These are phyloP conservation scores for Tigriopus californicus DNA, from an alignment of 2,888 invertebrate genomes.

Conservation along the genomic window DNA sequence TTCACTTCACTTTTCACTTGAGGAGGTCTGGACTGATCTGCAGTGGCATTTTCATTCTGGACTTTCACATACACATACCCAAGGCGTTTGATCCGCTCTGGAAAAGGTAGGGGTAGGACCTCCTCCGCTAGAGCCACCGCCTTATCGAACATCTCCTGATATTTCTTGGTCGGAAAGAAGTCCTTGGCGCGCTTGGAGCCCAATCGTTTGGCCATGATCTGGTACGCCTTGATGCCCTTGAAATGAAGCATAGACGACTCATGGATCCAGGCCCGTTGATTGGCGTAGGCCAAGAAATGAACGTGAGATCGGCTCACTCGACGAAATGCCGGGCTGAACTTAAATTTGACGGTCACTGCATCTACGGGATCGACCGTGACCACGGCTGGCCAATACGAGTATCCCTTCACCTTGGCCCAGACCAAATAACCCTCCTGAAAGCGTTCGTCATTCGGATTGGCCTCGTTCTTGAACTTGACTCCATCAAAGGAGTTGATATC, in stretches of 20 bases:
- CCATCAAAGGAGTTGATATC: no score
- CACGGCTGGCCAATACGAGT: slow-evolving; percentile 92
- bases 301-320: neutral
- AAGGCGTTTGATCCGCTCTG: neutral
- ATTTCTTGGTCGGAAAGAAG: slow-evolving; percentile 2
- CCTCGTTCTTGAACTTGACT: no score
- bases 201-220: neutral
- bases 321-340: neutral
- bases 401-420: slow-evolving; percentile 91
- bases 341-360: neutral
- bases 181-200: neutral
- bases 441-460: no score
- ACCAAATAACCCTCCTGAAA: slow-evolving; percentile 37
- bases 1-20: no score
- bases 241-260: neutral
- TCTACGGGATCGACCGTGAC: slow-evolving; percentile 13
- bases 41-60: neutral
- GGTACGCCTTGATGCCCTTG: neutral
- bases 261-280: slow-evolving; percentile 7
- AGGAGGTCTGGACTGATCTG: neutral
- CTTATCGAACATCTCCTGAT: slow-evolving; percentile 1
- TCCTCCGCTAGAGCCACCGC: slow-evolving; percentile 8
- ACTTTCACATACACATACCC: neutral
- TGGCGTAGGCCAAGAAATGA: slow-evolving; percentile 11
- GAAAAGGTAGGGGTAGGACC: neutral